Base-by-base conservation (phyloP, 1,140 invertebrate genomes). In the Oryzaephilus surinamensis region DNA sequence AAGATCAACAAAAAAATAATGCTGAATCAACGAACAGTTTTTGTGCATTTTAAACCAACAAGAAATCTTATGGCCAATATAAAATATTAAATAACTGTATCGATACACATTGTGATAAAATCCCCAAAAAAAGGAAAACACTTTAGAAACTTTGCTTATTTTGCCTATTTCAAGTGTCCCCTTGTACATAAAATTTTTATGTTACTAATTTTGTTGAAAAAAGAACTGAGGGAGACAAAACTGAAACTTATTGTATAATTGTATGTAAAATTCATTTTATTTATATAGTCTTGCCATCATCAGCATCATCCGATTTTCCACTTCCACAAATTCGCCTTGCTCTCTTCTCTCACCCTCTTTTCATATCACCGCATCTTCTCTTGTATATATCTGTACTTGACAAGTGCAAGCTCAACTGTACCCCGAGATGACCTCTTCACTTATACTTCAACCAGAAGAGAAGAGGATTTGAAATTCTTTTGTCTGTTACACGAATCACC, bases 351-450 rank as follows among this genome's bases (percentile, higher is more conserved):
- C 23, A 36, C 28, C 28, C 33, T 27, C 33, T 36, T 21, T 36
- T 26, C 26, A 21, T 36, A 26, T 36, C 33, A 36, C n/a, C n/a
- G n/a, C n/a, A n/a, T n/a, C n/a, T n/a, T n/a, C n/a, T n/a, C n/a
- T n/a, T n/a, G n/a, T n/a, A n/a, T n/a, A n/a, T n/a, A n/a, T n/a
- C 33, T 36, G 33, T 26, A 27, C 33, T 36, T 26, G 33, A 36
- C 33, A 36, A 36, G 13, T 36, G 33, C 33, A 36, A 36, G 33
- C 33, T 36, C 33, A 36, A 36, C 33, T 21, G 28, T 36, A 26
- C 33, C 28, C n/a, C n/a, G 33, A 36, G 33, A 36, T 36, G 33
- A 26, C 33, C 33, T 36, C 33, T 36, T 36, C 33, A 36, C 33
- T 36, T 36, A 26, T 36, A 26, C 33, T 36, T 26, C 33, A 36